Percentiles rank a stretch among this genome's conserved stretches.
Evolutionary conservation across 2,888 invertebrate genomes (phyloP).

Genomic region (Epistrophe grossulariae): DNA sequence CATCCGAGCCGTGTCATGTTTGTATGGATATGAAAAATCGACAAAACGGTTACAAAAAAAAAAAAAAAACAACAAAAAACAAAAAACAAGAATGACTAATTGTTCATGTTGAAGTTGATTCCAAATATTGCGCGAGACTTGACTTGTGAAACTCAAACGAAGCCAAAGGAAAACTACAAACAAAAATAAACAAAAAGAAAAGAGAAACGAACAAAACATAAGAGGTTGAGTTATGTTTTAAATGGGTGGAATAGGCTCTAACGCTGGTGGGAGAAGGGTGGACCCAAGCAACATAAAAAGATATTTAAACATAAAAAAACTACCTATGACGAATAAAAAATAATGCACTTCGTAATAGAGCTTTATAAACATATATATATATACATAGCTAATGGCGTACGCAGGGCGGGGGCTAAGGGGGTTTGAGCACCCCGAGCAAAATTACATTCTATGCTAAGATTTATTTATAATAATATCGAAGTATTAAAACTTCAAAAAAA

Average conservation of each 20-base stretch:
- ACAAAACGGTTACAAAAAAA: slow-evolving; percentile 54
- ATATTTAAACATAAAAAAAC: neutral
- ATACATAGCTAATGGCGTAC: too few relatives aligned
- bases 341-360: neutral
- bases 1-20: slow-evolving; percentile 62
- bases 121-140: slow-evolving; percentile 64
- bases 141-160: slow-evolving; percentile 61
- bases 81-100: slow-evolving; percentile 69
- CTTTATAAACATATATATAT: too few relatives aligned
- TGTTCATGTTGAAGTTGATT: slow-evolving; percentile 60
- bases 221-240: slow-evolving; percentile 20
- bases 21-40: slow-evolving; percentile 44
- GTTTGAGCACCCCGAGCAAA: too few relatives aligned
- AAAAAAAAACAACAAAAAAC: slow-evolving; percentile 27
- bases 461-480: too few relatives aligned
- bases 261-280: slow-evolving; percentile 4
- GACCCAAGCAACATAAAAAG: neutral
- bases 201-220: slow-evolving; percentile 2
- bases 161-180: slow-evolving; percentile 30
- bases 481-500: too few relatives aligned
- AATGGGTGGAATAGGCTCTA: neutral
- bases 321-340: slow-evolving; percentile 1
- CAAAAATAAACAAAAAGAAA: slow-evolving; percentile 11
- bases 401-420: too few relatives aligned
- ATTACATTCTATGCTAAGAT: too few relatives aligned